Percentiles rank a stretch among this genome's conserved stretches.
Conservation (phyloP, 2,113 vertebrate genomes). For the Lasiurus cinereus region DNA sequence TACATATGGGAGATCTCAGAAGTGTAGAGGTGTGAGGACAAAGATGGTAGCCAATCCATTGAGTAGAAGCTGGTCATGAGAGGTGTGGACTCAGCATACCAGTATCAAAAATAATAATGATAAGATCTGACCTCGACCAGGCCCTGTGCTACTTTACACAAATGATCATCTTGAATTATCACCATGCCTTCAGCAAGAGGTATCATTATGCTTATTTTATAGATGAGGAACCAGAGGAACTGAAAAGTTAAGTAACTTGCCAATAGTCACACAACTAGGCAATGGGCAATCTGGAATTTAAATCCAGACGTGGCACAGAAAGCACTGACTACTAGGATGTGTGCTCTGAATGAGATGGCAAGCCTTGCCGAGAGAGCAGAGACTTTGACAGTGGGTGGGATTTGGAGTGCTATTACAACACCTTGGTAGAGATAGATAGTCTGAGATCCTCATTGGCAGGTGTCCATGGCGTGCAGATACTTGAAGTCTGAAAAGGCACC, state of each 20-base stretch:
- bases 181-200: background rate
- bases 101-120: background rate
- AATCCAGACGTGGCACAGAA: background rate
- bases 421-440: background rate
- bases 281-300: background rate
- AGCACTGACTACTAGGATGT: background rate
- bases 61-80: background rate
- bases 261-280: background rate
- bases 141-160: background rate
- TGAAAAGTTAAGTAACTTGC: slow-evolving; percentile 34
- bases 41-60: background rate
- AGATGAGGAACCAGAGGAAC: slow-evolving; percentile 1
- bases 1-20: background rate
- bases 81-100: background rate
- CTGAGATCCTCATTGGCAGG: background rate
- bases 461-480: background rate
- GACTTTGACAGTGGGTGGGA: background rate
- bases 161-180: background rate
- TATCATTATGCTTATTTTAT: background rate
- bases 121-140: background rate
- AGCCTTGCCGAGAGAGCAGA: background rate
- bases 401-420: background rate
- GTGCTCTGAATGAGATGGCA: background rate
- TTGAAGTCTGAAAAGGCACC: background rate
- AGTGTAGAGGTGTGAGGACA: background rate